These are phyloP conservation scores for Monochamus saltuarius DNA, from an alignment of 1,140 invertebrate genomes.

Conservation along the genomic window DNA sequence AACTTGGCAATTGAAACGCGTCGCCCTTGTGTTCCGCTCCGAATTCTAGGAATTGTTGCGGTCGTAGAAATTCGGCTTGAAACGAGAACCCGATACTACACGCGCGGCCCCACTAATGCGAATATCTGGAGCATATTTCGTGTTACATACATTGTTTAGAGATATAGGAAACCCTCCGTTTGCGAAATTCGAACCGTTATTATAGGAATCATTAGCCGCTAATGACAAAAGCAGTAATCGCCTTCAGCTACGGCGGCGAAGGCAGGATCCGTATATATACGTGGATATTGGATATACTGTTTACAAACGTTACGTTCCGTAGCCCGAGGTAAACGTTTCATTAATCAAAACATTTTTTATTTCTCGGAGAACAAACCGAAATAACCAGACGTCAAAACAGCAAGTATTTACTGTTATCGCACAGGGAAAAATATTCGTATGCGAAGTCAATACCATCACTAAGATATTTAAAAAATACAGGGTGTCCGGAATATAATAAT, in stretches of 20 bases:
- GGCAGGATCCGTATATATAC: slow-evolving; percentile 14
- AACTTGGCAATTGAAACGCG: no score
- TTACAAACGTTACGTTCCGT: slow-evolving; percentile 8
- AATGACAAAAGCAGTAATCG: slow-evolving; percentile 11
- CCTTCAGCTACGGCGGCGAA: not conserved
- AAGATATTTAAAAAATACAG: no score
- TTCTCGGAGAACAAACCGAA: no score
- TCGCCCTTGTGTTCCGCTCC: not conserved
- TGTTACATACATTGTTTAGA: slow-evolving; percentile 17
- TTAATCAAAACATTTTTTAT: no score
- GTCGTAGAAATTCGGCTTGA: slow-evolving; percentile 20
- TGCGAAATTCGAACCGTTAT: slow-evolving; percentile 19
- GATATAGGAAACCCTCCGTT: slow-evolving; percentile 20
- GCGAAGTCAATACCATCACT: no score
- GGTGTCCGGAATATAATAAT: no score
- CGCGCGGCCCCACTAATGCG: slow-evolving; percentile 14
- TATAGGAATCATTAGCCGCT: slow-evolving; percentile 10
- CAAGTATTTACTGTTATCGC: no score
- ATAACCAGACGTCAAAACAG: no score
- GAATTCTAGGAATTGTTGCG: slow-evolving; percentile 17
- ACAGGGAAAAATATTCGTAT: no score
- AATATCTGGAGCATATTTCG: slow-evolving; percentile 22
- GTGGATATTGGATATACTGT: slow-evolving; percentile 15
- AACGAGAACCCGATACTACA: slow-evolving; percentile 19
- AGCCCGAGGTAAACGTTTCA: not conserved